Base-by-base conservation (phyloP, 2,797 vertebrate species). In the Sebastes hubbsi region DNA sequence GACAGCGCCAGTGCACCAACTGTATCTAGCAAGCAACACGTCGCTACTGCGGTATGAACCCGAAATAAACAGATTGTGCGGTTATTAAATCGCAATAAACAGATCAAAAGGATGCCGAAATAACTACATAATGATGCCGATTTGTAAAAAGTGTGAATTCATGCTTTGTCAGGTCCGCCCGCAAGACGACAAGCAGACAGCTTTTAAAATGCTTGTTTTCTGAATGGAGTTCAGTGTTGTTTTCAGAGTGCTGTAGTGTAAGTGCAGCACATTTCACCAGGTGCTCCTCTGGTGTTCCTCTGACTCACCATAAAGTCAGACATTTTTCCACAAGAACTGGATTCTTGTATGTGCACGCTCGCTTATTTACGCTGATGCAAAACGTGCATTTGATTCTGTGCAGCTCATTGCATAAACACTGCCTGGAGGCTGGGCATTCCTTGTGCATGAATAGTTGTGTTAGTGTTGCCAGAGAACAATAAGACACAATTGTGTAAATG, bases 381-480 rank as follows among this genome's bases (percentile, higher is more conserved):
- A 71, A 59, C 5, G 4, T 69, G 59, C 9, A 2, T 49, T 72
- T 34, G 54, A 42, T 46, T 72, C 32, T 27, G 34, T 6, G 20
- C 12, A 25, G n/a, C 69, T 73, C 54, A 22, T 81, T 77, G 52
- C 76, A 52, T 18, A 71, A 76, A 72, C 24, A 6, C 16, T 59
- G 73, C 52, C 78, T 52, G 63, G 58, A 86, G 81, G 81, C 75
- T 60, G 74, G 11, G 34, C 73, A 77, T 64, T 79, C 12, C 12
- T 24, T 52, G 60, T 58, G 59, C 65, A 82, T 75, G 78, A 82
- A 85, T 65, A 60, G 49, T 54, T 63, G 66, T 65, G 65, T 81
- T 80, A 70, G 62, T 63, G 3, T 11, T 34, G 25, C 24, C 59
- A 36, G 56, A 10, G 36, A 69, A 92, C 83, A 91, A 86, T 75